Conservation (phyloP, 2,797 vertebrate species). For the Rallus crepitans region DNA sequence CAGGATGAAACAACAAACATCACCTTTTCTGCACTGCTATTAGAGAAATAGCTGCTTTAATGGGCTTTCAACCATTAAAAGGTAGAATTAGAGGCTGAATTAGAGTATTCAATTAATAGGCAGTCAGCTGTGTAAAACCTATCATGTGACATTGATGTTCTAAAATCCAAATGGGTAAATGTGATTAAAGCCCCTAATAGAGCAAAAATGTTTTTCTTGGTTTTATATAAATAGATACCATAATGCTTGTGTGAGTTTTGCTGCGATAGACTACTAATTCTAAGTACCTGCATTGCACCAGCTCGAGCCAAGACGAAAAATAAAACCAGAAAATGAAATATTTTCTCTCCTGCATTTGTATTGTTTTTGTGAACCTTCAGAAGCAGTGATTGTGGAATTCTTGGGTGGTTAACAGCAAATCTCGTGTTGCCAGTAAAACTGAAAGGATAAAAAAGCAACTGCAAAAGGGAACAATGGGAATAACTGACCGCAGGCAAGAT, state of each 20-base stretch:
- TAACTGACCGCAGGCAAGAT: neutral
- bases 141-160: neutral
- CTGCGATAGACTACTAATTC: neutral
- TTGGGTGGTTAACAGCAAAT: neutral
- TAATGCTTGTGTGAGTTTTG: neutral
- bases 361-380: conserved; percentile 10
- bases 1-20: neutral
- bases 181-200: neutral
- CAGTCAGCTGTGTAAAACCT: conserved; percentile 36
- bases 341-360: neutral
- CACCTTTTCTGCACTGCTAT: neutral
- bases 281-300: neutral
- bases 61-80: conserved; percentile 20
- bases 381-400: conserved; percentile 8
- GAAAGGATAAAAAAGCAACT: neutral
- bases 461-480: neutral
- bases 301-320: neutral
- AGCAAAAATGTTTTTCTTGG: neutral
- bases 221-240: neutral
- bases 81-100: conserved; percentile 24
- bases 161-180: conserved; percentile 18
- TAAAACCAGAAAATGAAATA: neutral
- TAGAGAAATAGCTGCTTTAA: conserved; percentile 35
- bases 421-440: neutral
- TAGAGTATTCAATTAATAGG: conserved; percentile 51